A percentile compares a stretch with the other conserved stretches of the same genome.
phyloP scores from a whole-genome alignment of 2,113 vertebrate species.

The Phocoena phocoena region DNA sequence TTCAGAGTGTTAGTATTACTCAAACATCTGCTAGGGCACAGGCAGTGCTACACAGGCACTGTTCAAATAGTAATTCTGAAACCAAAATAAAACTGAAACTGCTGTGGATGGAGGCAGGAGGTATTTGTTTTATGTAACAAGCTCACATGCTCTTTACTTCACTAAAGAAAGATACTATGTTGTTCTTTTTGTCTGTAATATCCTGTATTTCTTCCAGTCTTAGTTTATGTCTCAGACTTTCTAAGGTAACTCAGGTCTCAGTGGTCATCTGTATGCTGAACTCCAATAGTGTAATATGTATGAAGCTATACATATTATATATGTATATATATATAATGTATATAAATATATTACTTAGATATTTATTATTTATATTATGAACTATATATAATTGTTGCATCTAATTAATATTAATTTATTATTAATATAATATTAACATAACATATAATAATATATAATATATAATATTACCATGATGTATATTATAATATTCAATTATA shows the following conservation, averaged over 20 bases:
- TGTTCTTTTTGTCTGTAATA: neutral
- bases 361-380: too few relatives aligned
- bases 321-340: too few relatives aligned
- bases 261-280: neutral
- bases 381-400: too few relatives aligned
- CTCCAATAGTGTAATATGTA: neutral
- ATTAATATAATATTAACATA: too few relatives aligned
- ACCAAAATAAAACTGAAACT: neutral
- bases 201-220: neutral
- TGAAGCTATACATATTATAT: neutral
- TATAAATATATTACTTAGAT: too few relatives aligned
- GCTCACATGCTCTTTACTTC: neutral
- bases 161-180: neutral
- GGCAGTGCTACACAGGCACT: neutral
- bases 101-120: neutral
- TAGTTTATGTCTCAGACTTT: neutral
- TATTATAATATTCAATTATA: too few relatives aligned
- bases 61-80: neutral
- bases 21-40: too few relatives aligned
- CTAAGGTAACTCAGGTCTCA: neutral
- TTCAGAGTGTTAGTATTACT: too few relatives aligned
- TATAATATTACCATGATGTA: too few relatives aligned
- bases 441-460: too few relatives aligned
- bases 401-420: too few relatives aligned
- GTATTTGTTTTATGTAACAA: neutral